Evolutionary conservation across 2,888 invertebrate species (phyloP).

Genomic region (Apamea monoglypha): DNA sequence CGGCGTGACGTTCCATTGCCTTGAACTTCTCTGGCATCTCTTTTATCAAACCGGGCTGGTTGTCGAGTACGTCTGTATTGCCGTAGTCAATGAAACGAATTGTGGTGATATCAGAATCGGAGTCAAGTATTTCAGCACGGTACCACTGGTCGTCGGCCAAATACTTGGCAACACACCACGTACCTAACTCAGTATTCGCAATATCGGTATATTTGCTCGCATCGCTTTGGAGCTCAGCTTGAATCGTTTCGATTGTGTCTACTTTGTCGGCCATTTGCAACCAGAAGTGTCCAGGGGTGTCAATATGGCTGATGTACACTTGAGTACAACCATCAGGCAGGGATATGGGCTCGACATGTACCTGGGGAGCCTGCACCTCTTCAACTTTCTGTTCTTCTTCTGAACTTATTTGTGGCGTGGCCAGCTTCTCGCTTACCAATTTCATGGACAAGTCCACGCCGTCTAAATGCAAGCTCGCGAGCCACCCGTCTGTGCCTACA

Average conservation of each 20-base stretch:
- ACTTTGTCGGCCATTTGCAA: conserved; percentile 91
- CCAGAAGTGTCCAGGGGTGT: conserved; percentile 94
- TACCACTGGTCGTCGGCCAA: conserved; percentile 97
- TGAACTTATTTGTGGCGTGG: conserved; percentile 76
- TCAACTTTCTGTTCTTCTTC: conserved; percentile 70
- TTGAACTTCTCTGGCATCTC: conserved; percentile 91
- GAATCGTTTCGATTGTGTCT: conserved; percentile 90
- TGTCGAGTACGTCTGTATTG: conserved; percentile 94
- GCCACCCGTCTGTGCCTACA: conserved; percentile 90
- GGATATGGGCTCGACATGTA: conserved; percentile 76
- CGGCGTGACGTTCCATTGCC: conserved; percentile 89
- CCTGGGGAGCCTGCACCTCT: conserved; percentile 59
- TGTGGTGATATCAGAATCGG: conserved; percentile 93
- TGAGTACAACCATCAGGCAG: conserved; percentile 82
- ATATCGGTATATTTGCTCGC: conserved; percentile 88
- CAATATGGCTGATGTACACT: conserved; percentile 93
- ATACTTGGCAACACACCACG: conserved; percentile 94
- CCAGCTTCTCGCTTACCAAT: conserved; percentile 84
- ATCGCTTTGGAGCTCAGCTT: conserved; percentile 91
- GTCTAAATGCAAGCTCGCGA: conserved; percentile 87
- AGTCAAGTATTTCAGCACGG: conserved; percentile 96
- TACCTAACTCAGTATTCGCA: conserved; percentile 90
- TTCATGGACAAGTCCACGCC: conserved; percentile 88
- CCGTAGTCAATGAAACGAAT: conserved; percentile 95
- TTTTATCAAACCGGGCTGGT: conserved; percentile 91